Percentiles rank a stretch among this genome's conserved stretches.
phyloP scores from a whole-genome alignment of 2,888 invertebrate genomes.

The Ceraclea dissimilis region DNA sequence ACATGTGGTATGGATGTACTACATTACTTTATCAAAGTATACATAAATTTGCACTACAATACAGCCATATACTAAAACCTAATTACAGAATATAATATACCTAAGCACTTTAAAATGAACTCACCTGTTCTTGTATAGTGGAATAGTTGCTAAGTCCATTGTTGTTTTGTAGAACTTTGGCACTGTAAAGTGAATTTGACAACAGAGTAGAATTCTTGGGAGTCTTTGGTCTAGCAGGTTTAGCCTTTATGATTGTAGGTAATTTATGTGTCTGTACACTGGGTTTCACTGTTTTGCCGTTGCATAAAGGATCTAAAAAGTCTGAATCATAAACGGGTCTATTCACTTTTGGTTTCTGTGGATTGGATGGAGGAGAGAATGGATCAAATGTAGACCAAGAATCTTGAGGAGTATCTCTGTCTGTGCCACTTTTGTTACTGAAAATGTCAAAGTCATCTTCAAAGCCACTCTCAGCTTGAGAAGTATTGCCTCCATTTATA shows the following conservation, averaged over 20 bases:
- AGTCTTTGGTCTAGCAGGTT: slow-evolving; percentile 51
- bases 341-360: slow-evolving; percentile 36
- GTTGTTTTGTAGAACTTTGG: not conserved
- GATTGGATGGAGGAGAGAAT: slow-evolving; percentile 43
- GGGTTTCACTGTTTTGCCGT: slow-evolving; percentile 41
- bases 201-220: slow-evolving; percentile 44
- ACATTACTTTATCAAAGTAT: too few species aligned
- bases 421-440: slow-evolving; percentile 36
- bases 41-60: too few species aligned
- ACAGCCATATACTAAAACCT: too few species aligned
- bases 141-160: slow-evolving; percentile 3
- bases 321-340: slow-evolving; percentile 56
- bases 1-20: too few species aligned
- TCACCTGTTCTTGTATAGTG: slow-evolving; percentile 7
- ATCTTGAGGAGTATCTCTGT: slow-evolving; percentile 42
- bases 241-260: slow-evolving; percentile 71
- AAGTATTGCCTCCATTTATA: slow-evolving; percentile 55
- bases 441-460: slow-evolving; percentile 76
- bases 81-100: too few species aligned
- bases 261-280: slow-evolving; percentile 42
- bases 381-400: slow-evolving; percentile 50
- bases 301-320: slow-evolving; percentile 47
- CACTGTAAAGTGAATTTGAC: slow-evolving; percentile 49
- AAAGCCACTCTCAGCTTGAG: slow-evolving; percentile 71
- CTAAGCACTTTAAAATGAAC: not conserved